These are phyloP conservation scores for Hylia prasina DNA, from an alignment of 2,113 vertebrate species.

Conservation along the genomic window DNA sequence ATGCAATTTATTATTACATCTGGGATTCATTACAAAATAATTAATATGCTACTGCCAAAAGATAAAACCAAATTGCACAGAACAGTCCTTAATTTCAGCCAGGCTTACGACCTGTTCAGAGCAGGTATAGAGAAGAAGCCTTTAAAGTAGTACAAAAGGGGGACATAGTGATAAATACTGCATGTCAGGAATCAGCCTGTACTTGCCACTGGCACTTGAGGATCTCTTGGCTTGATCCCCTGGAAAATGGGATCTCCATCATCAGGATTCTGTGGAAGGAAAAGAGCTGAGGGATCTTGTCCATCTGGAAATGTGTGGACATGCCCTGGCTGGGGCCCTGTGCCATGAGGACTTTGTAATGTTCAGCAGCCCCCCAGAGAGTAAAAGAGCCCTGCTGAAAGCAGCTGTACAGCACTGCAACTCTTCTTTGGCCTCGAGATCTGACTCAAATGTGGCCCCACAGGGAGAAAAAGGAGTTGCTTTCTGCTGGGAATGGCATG, in stretches of 20 bases:
- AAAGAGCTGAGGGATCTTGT: background rate
- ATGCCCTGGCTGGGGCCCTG: fast-evolving
- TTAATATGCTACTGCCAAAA: background rate
- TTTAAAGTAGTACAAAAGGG: background rate
- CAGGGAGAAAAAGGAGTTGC: background rate
- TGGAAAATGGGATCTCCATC: background rate
- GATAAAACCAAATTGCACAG: background rate
- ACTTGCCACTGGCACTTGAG: fast-evolving
- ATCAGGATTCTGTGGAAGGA: background rate
- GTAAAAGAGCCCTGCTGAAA: background rate
- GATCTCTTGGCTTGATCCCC: background rate
- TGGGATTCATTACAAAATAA: background rate
- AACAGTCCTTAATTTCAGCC: background rate
- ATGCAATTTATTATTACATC: background rate
- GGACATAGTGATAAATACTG: background rate
- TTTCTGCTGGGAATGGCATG: background rate
- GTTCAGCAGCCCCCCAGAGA: background rate
- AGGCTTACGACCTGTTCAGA: background rate
- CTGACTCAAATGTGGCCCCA: background rate
- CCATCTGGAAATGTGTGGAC: background rate
- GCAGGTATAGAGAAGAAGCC: background rate
- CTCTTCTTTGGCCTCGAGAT: background rate
- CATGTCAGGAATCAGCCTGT: background rate
- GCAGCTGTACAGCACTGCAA: background rate
- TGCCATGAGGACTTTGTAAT: background rate